A percentile compares a stretch with the other conserved stretches of the same genome.
These are phyloP conservation scores for Clarias gariepinus DNA, from an alignment of 2,113 vertebrate species.

Conservation along the genomic window DNA sequence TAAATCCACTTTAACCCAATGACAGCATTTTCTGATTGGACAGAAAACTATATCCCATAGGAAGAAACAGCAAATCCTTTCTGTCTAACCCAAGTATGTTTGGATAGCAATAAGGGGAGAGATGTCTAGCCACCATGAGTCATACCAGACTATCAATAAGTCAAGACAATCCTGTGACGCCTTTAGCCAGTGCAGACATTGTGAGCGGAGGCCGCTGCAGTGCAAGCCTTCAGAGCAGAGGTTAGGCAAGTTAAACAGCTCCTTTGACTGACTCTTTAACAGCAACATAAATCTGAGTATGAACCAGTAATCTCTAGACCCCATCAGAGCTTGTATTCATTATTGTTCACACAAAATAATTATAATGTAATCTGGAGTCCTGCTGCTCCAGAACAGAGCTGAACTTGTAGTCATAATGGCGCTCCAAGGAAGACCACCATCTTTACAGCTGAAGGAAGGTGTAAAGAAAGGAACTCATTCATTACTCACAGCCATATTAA, in stretches of 20 bases:
- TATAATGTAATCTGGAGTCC: constrained; percentile 72
- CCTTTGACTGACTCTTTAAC: constrained; percentile 54
- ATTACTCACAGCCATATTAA: constrained; percentile 47
- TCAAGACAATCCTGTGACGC: constrained; percentile 53
- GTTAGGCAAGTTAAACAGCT: constrained; percentile 51
- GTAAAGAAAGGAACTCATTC: constrained; percentile 72
- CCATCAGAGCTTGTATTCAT: constrained; percentile 60
- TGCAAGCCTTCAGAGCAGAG: constrained; percentile 46
- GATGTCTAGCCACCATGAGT: constrained; percentile 61
- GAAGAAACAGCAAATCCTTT: constrained; percentile 43
- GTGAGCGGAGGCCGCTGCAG: constrained; percentile 19
- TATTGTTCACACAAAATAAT: constrained; percentile 69
- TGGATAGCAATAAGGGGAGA: constrained; percentile 47
- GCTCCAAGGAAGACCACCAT: constrained; percentile 67
- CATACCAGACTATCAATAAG: constrained; percentile 57
- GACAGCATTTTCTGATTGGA: neutral
- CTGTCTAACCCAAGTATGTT: constrained; percentile 38
- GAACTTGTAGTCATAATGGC: constrained; percentile 67
- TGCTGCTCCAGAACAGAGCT: constrained; percentile 71
- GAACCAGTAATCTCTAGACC: constrained; percentile 64
- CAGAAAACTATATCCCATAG: constrained; percentile 32
- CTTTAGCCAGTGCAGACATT: constrained; percentile 26
- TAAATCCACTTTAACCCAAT: constrained; percentile 21
- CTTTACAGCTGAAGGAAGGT: constrained; percentile 79
- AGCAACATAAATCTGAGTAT: constrained; percentile 48